Conservation (phyloP, 2,113 vertebrate genomes). For the Rhodinocichla rosea region DNA sequence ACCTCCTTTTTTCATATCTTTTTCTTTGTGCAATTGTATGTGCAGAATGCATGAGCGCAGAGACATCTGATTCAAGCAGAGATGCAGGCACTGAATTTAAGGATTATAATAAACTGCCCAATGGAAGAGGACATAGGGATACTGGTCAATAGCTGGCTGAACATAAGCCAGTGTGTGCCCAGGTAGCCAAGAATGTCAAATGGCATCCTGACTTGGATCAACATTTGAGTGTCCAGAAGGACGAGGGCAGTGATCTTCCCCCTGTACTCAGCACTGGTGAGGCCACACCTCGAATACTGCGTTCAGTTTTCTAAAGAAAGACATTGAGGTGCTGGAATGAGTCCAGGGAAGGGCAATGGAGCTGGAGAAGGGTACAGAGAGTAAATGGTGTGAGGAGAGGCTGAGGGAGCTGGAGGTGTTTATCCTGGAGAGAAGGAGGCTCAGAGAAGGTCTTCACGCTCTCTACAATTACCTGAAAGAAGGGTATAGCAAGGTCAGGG, state of each 20-base stretch:
- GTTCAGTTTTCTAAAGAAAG: background rate
- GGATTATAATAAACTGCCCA: background rate
- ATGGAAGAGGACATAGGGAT: background rate
- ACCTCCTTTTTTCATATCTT: background rate
- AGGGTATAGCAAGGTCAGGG: background rate
- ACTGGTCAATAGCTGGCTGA: background rate
- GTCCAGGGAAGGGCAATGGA: background rate
- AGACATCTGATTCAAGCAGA: background rate
- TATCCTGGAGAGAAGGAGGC: background rate
- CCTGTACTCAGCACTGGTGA: background rate
- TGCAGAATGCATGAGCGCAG: background rate
- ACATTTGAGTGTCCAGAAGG: background rate
- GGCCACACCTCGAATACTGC: background rate
- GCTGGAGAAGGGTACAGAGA: background rate
- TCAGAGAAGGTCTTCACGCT: accelerated
- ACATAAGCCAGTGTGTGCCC: background rate
- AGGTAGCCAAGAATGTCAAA: background rate
- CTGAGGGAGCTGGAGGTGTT: background rate
- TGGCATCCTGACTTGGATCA: background rate
- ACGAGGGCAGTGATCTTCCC: background rate
- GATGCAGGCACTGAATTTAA: background rate
- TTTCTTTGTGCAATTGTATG: background rate
- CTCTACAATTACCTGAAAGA: background rate
- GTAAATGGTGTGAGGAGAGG: background rate
- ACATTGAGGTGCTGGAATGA: background rate